Evolutionary conservation across 1,140 invertebrate species (phyloP).

Genomic region (Oscheius sp.): DNA sequence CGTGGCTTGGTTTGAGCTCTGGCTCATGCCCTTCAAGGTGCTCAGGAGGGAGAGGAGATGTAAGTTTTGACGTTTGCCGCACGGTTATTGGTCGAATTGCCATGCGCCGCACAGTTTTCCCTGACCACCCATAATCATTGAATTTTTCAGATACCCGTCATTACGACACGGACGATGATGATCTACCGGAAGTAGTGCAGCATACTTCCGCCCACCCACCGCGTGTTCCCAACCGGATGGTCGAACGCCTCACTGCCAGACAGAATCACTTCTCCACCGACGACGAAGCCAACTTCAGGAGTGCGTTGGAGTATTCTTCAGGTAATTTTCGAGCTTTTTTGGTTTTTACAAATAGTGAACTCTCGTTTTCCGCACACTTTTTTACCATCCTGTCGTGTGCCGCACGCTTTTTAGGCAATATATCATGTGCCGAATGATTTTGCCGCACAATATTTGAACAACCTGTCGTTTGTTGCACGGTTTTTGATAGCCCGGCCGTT

Average conservation of each 20-base stretch:
- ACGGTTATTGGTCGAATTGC: background rate
- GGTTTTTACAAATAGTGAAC: too few relatives aligned
- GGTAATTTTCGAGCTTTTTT: too few relatives aligned
- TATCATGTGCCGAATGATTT: too few relatives aligned
- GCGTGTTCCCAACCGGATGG: background rate
- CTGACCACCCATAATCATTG: background rate
- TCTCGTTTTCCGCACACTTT: too few relatives aligned
- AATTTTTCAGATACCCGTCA: background rate
- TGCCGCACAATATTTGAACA: too few relatives aligned
- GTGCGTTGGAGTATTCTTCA: constrained; percentile 31
- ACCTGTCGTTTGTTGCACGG: too few relatives aligned
- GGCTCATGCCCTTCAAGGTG: constrained; percentile 40
- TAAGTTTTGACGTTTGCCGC: too few relatives aligned
- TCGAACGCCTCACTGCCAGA: background rate
- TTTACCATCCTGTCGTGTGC: too few relatives aligned
- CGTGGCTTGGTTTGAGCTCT: constrained; percentile 41
- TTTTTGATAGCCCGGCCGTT: too few relatives aligned
- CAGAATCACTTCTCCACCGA: constrained; percentile 4
- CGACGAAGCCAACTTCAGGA: constrained; percentile 23
- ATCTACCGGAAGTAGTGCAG: background rate
- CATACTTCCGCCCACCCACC: background rate
- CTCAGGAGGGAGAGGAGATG: constrained; percentile 12
- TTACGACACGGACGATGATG: constrained; percentile 20
- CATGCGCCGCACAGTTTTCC: background rate
- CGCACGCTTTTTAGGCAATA: too few relatives aligned